Conservation (phyloP, 2,888 invertebrate species). For the Lasioglossum zephyrum region DNA sequence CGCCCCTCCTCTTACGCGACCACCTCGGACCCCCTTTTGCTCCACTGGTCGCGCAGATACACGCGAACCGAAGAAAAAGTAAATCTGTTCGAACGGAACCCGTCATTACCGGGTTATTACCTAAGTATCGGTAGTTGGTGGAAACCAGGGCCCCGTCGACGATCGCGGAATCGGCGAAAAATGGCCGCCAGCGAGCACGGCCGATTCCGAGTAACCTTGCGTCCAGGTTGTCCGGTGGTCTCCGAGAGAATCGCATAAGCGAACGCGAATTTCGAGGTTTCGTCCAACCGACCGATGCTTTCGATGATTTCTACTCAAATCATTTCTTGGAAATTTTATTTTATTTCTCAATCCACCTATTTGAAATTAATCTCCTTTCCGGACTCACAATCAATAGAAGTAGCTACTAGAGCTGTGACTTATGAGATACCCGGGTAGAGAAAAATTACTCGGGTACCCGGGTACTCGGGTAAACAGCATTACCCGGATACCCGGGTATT, state of each 20-base stretch:
- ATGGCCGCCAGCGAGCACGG: constrained; percentile 20
- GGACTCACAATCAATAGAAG: too few species aligned
- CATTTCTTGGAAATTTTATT: too few species aligned
- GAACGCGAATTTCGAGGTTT: neutral
- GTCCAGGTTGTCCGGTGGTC: neutral
- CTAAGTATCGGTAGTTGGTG: constrained; percentile 78
- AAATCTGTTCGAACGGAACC: constrained; percentile 74
- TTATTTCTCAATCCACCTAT: too few species aligned
- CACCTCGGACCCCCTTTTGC: neutral
- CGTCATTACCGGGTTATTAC: constrained; percentile 81
- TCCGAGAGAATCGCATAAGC: neutral
- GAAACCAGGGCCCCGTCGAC: constrained; percentile 66
- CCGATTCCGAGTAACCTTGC: constrained; percentile 6
- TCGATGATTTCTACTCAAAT: neutral
- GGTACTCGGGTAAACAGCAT: too few species aligned
- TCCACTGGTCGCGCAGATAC: constrained; percentile 26
- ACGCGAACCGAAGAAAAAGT: constrained; percentile 69
- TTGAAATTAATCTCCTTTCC: too few species aligned
- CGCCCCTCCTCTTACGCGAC: neutral
- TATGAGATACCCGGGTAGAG: too few species aligned
- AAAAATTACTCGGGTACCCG: too few species aligned
- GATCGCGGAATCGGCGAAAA: constrained; percentile 47
- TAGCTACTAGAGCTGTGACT: too few species aligned
- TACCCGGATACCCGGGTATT: too few species aligned
- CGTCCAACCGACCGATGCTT: too few species aligned